These are phyloP conservation scores for Periparus ater DNA, from an alignment of 2,797 vertebrate genomes.

Conservation along the genomic window DNA sequence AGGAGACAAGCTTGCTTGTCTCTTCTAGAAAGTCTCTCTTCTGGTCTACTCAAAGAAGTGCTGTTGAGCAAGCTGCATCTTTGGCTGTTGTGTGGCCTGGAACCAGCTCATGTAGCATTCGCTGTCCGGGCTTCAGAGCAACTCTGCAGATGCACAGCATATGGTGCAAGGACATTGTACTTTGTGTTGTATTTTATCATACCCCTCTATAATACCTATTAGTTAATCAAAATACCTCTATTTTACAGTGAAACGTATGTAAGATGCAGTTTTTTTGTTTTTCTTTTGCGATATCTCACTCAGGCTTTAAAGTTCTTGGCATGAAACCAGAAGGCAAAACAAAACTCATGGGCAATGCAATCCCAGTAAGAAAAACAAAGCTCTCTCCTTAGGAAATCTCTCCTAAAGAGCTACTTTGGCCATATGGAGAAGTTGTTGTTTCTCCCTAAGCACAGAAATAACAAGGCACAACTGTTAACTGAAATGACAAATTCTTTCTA, in stretches of 20 bases:
- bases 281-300: not conserved
- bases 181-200: not conserved
- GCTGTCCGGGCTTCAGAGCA: not conserved
- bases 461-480: not conserved
- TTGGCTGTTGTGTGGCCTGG: not conserved
- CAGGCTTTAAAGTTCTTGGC: not conserved
- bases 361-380: not conserved
- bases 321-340: not conserved
- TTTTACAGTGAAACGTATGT: not conserved
- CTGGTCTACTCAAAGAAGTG: not conserved
- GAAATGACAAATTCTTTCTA: not conserved
- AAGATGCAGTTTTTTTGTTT: not conserved
- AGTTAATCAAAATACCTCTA: not conserved
- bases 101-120: not conserved
- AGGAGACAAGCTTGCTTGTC: not conserved
- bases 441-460: conserved; percentile 16
- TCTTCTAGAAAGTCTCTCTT: not conserved
- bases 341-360: not conserved
- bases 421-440: conserved; percentile 11
- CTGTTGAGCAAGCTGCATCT: not conserved
- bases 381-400: not conserved
- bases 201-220: not conserved
- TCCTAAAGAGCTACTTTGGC: not conserved
- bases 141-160: not conserved
- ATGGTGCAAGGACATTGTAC: not conserved